Evolutionary conservation across 1,140 invertebrate genomes (phyloP).

Genomic region (Heliconius hewitsoni): DNA sequence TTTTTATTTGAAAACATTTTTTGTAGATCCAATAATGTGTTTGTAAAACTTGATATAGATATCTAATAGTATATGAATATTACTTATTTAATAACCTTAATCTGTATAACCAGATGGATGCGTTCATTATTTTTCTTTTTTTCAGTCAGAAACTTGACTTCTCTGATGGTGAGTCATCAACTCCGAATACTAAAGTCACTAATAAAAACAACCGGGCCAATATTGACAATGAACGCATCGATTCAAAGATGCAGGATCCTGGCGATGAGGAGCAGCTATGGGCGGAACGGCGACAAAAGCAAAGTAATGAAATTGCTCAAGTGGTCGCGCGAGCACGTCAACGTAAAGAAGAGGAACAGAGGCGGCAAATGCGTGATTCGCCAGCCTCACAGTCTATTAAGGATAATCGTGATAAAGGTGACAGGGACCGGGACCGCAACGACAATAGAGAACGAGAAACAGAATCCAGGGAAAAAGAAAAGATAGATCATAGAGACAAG

Average conservation of each 20-base stretch:
- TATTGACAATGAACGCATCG: conserved; percentile 66
- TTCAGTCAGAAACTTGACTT: conserved; percentile 93
- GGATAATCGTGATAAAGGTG: conserved; percentile 54
- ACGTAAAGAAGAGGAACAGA: conserved; percentile 91
- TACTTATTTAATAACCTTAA: neutral
- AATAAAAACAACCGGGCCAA: conserved; percentile 65
- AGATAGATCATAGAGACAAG: conserved; percentile 56
- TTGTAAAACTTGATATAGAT: neutral
- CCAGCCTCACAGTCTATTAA: conserved; percentile 43
- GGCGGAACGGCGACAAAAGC: conserved; percentile 86
- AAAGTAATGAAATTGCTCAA: conserved; percentile 85
- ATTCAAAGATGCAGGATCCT: conserved; percentile 67
- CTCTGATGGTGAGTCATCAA: conserved; percentile 92
- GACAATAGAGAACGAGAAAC: conserved; percentile 70
- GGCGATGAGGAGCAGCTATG: conserved; percentile 89
- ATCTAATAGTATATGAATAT: neutral
- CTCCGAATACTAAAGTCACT: conserved; percentile 58
- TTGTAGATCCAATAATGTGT: too few relatives aligned
- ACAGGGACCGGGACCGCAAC: conserved; percentile 66
- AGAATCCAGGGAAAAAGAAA: conserved; percentile 63
- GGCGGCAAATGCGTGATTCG: conserved; percentile 79
- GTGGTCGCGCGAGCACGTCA: conserved; percentile 89
- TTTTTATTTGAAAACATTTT: too few relatives aligned
- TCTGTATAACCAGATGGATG: too few relatives aligned
- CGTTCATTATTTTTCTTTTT: conserved; percentile 12